Evolutionary conservation across 2,888 invertebrate genomes (phyloP).

Genomic region (Himalopsyche japonica): DNA sequence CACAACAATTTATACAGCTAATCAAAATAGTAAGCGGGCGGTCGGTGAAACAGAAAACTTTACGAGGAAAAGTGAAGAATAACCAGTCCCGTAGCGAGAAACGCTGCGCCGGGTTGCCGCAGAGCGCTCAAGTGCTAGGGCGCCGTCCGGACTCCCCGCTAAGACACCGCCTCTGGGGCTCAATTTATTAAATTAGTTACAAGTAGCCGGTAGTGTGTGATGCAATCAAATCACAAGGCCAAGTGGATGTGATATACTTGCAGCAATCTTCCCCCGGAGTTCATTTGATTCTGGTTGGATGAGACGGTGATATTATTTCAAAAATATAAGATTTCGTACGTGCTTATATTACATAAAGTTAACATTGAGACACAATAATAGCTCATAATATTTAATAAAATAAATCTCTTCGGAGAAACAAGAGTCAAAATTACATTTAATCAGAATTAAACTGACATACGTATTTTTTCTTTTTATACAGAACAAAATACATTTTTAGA

Average conservation of each 20-base stretch:
- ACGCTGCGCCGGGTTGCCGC: neutral
- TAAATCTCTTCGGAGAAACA: no score
- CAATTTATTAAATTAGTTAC: slow-evolving; percentile 31
- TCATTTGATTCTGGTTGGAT: neutral
- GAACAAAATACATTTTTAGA: no score
- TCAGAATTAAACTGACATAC: no score
- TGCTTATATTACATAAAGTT: no score
- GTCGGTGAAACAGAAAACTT: neutral
- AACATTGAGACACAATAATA: no score
- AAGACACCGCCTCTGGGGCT: slow-evolving; percentile 6
- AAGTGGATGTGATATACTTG: slow-evolving; percentile 4
- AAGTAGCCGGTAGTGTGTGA: slow-evolving; percentile 11
- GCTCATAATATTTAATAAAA: no score
- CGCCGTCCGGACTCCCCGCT: neutral
- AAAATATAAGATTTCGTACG: no score
- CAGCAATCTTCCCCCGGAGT: neutral
- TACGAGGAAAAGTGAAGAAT: neutral
- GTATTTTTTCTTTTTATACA: no score
- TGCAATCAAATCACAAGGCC: slow-evolving; percentile 14
- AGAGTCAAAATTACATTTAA: no score
- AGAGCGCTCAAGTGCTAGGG: slow-evolving; percentile 3
- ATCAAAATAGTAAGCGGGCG: neutral
- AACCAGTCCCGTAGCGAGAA: neutral
- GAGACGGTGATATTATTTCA: neutral
- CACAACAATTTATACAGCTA: neutral